Evolutionary conservation across 1,140 invertebrate genomes (phyloP).

Genomic region (Solenopsis invicta): DNA sequence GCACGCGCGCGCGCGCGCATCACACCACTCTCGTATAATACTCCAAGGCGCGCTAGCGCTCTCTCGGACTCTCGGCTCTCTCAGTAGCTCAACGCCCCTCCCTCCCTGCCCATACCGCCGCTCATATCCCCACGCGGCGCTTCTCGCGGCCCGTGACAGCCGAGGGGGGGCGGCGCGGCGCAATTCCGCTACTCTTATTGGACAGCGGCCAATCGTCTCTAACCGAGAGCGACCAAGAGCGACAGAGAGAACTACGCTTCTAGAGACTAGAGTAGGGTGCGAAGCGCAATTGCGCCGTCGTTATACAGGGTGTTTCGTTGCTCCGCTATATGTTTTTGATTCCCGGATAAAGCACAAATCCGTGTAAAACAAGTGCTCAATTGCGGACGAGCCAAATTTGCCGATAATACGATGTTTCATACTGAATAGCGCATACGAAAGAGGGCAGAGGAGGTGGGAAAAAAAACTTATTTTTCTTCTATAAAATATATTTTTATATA

Average conservation of each 20-base stretch:
- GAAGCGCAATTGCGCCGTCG: constrained; percentile 6
- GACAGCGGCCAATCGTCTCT: constrained; percentile 68
- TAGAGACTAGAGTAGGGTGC: background rate
- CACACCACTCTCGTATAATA: constrained; percentile 75
- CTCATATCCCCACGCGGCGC: background rate
- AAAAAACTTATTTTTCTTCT: background rate
- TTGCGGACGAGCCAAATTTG: background rate
- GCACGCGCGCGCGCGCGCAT: background rate
- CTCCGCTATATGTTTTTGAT: background rate
- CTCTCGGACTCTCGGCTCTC: constrained; percentile 42
- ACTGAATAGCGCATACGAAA: background rate
- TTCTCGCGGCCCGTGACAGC: constrained; percentile 1
- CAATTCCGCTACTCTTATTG: constrained; percentile 59
- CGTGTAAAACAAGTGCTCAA: background rate
- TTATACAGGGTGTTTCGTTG: background rate
- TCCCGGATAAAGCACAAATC: background rate
- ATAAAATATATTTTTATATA: constrained; percentile 15
- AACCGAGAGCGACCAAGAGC: constrained; percentile 4
- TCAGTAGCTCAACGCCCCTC: constrained; percentile 25
- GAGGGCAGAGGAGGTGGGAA: background rate
- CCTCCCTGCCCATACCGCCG: background rate
- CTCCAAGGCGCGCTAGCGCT: constrained; percentile 63
- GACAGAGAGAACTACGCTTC: constrained; percentile 21
- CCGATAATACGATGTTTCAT: background rate
- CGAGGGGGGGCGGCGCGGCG: background rate